Evolutionary conservation across 35 echinoderm and acorn worm species (phyloP).

Genomic region (Anneissia japonica): DNA sequence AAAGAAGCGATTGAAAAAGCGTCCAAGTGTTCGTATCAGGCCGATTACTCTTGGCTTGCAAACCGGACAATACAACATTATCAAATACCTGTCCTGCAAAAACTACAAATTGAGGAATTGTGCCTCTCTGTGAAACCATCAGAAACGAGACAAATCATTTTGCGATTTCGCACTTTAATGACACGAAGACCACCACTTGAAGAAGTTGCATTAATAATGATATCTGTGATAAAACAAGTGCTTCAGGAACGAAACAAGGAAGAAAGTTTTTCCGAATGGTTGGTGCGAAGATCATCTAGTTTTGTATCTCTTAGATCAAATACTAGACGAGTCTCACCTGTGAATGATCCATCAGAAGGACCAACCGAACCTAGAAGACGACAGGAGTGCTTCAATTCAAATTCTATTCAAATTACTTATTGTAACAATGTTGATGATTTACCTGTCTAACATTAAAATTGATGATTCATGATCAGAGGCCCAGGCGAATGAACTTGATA

Average conservation of each 20-base stretch:
- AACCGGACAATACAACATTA: neutral
- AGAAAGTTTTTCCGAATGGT: neutral
- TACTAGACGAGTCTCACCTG: neutral
- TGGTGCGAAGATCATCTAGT: constrained; percentile 2
- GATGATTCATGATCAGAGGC: too few relatives aligned
- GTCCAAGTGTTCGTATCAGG: neutral
- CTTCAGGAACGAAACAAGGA: constrained; percentile 7
- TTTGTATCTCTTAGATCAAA: neutral
- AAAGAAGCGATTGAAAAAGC: neutral
- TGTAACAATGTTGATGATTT: neutral
- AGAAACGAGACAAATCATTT: neutral
- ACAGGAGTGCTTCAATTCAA: neutral
- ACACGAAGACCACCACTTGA: neutral
- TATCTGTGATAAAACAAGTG: constrained; percentile 3
- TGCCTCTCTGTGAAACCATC: neutral
- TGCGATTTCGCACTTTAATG: neutral
- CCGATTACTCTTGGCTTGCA: neutral
- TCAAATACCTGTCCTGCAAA: neutral
- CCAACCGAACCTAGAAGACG: neutral
- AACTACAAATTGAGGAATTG: constrained; percentile 8
- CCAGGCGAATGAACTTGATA: too few relatives aligned
- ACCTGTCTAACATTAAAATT: neutral
- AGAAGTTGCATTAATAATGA: neutral
- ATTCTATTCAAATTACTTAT: neutral
- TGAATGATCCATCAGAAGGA: neutral